Evolutionary conservation across 2,113 vertebrate species (phyloP).

Genomic region (Toxotes chatareus): DNA sequence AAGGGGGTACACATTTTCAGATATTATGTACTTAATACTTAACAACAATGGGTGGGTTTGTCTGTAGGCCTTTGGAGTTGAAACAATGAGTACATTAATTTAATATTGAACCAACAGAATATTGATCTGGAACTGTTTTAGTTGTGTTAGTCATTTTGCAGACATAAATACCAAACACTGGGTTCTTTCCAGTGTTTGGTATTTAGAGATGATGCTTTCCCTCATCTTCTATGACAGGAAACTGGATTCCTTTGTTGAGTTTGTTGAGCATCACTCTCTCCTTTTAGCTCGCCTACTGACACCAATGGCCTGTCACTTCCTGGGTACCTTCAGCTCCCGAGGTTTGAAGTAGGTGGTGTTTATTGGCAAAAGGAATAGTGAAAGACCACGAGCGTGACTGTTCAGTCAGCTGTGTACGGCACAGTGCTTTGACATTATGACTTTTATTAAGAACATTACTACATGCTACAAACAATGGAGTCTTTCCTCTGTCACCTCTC

Average conservation of each 20-base stretch:
- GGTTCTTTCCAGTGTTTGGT: background rate
- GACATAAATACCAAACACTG: too few relatives aligned
- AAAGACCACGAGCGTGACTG: conserved; percentile 16
- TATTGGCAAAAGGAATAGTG: conserved; percentile 33
- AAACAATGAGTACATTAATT: background rate
- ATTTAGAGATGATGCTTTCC: background rate
- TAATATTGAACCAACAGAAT: background rate
- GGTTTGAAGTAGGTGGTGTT: conserved; percentile 49
- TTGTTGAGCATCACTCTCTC: background rate
- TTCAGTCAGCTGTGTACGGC: conserved; percentile 58
- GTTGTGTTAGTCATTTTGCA: background rate
- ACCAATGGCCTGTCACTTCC: conserved; percentile 11
- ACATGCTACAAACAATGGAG: conserved; percentile 19
- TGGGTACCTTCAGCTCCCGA: conserved; percentile 25
- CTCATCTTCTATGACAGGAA: too few relatives aligned
- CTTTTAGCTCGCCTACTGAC: conserved; percentile 28
- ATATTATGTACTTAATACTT: too few relatives aligned
- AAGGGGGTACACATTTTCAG: background rate
- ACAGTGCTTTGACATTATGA: conserved; percentile 25
- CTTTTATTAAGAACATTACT: conserved; percentile 44
- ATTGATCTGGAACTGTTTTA: background rate
- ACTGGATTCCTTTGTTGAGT: too few relatives aligned
- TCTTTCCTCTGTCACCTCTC: background rate
- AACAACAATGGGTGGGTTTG: background rate
- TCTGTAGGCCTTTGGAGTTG: background rate